Evolutionary conservation across 2,888 invertebrate genomes (phyloP).

Genomic region (Phasia obesa): DNA sequence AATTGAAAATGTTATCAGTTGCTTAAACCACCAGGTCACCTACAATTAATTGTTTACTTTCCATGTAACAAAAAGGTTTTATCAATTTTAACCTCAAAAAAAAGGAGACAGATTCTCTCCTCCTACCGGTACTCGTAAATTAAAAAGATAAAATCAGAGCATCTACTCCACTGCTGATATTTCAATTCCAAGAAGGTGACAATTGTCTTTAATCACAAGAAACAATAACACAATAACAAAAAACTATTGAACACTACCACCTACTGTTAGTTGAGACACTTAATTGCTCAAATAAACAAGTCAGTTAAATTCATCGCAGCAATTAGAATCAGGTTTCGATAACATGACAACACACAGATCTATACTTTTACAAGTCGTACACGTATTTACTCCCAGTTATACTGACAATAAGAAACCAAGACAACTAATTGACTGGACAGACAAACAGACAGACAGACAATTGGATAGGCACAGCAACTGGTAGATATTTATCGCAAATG

Average conservation of each 20-base stretch:
- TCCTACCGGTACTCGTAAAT: neutral
- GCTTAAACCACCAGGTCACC: conserved; percentile 8
- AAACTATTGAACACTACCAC: conserved; percentile 30
- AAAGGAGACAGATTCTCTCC: neutral
- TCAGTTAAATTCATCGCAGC: conserved; percentile 58
- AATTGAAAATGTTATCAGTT: neutral
- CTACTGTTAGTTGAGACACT: conserved; percentile 59
- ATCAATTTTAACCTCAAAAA: neutral
- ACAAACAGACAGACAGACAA: conserved; percentile 7
- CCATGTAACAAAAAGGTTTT: too few species aligned
- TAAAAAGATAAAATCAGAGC: conserved; percentile 25
- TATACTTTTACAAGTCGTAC: neutral
- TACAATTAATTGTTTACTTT: neutral
- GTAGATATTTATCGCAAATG: conserved; percentile 68
- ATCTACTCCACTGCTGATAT: conserved; percentile 51
- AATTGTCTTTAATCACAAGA: conserved; percentile 43
- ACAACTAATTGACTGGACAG: neutral
- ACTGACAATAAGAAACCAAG: too few species aligned
- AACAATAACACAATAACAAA: neutral
- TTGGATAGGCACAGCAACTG: conserved; percentile 27
- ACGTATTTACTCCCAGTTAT: too few species aligned
- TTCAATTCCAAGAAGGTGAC: conserved; percentile 57
- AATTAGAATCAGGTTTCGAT: conserved; percentile 70
- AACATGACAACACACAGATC: conserved; percentile 28
- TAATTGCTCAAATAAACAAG: conserved; percentile 60